A percentile compares a stretch with the other conserved stretches of the same genome.
phyloP scores from a whole-genome alignment of 2,797 vertebrate genomes.

The Valencia hispanica region DNA sequence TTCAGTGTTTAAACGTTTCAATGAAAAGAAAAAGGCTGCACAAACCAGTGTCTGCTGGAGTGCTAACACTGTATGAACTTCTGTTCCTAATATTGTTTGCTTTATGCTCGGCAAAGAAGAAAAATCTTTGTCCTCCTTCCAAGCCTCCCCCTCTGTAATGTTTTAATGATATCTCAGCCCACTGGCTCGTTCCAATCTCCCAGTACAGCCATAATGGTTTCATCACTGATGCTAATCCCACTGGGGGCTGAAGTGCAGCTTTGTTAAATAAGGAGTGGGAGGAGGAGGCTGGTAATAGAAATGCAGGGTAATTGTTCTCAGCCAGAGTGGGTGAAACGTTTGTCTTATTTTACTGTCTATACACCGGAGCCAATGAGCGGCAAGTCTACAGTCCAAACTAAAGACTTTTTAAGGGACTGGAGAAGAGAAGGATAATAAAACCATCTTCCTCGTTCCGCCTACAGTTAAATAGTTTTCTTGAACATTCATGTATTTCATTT shows the following conservation, averaged over 20 bases:
- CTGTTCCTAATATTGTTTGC: slow-evolving; percentile 35
- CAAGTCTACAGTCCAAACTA: slow-evolving; percentile 45
- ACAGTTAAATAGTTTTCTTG: not conserved
- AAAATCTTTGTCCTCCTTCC: slow-evolving; percentile 31
- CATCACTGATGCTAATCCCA: slow-evolving; percentile 71
- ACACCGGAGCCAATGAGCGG: slow-evolving; percentile 37
- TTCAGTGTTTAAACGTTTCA: not conserved
- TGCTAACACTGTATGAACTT: slow-evolving; percentile 2
- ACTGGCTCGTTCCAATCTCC: slow-evolving; percentile 65
- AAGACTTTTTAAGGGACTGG: slow-evolving; percentile 23
- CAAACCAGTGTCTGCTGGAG: not conserved
- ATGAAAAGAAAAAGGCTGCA: not conserved
- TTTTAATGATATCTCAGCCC: slow-evolving; percentile 70
- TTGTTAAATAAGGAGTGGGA: slow-evolving; percentile 67
- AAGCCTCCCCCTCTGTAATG: slow-evolving; percentile 51
- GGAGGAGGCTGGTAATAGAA: slow-evolving; percentile 70
- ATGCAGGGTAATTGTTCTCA: slow-evolving; percentile 73
- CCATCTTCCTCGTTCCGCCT: too few relatives aligned
- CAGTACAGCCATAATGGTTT: slow-evolving; percentile 74
- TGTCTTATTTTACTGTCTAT: slow-evolving; percentile 61
- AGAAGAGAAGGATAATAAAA: not conserved
- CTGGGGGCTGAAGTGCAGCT: slow-evolving; percentile 71
- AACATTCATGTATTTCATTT: slow-evolving; percentile 2
- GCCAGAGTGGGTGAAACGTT: slow-evolving; percentile 68
- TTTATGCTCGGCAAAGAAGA: slow-evolving; percentile 26